Evolutionary conservation across 2,888 invertebrate species (phyloP), one percentile per base, ranked within the genome.

Genomic region (Ormyrus rosae): DNA sequence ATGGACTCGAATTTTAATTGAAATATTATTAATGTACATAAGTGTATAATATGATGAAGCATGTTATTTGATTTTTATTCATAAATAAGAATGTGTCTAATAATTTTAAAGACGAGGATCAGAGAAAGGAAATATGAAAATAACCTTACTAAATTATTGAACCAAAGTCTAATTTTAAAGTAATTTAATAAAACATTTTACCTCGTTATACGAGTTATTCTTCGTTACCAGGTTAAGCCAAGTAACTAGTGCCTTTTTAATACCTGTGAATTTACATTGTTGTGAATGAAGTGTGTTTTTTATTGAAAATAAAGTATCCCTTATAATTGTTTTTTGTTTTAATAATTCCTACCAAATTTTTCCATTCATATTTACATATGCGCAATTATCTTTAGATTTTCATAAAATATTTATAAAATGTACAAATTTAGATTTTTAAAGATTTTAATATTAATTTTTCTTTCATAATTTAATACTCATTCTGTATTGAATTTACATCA

Each of bases 151-250:
- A 68, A 80, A 80, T 67, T 61, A 56, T 77, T n/a, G 19, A 82
- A 82, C 82, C 80, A 82, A 82, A 82, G 80, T 75, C 8, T 82
- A 80, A 72, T 80, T 78, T 75, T 78, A 82, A 69, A 48, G 6
- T 80, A 60, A 78, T 74, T 65, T 71, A 68, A 75, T 67, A 34
- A 73, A 63, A 75, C 10, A 56, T 48, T 70, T 61, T 55, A 13
- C 56, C 45, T 65, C 13, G n/a, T 68, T 11, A 48, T 71, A 60
- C 45, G 34, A 77, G 51, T 70, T 48, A 55, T 46, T 34, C 50
- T 48, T 73, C 50, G 72, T 72, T 76, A 75, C 78, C 71, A 72
- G 45, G 58, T 10, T 64, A 65, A 76, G 53, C 55, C 64, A 80
- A 75, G 13, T 46, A 70, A 78, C 48, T 65, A 77, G 82, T 80